Evolutionary conservation across 2,797 vertebrate genomes (phyloP).

Genomic region (Anolis apletophallus): DNA sequence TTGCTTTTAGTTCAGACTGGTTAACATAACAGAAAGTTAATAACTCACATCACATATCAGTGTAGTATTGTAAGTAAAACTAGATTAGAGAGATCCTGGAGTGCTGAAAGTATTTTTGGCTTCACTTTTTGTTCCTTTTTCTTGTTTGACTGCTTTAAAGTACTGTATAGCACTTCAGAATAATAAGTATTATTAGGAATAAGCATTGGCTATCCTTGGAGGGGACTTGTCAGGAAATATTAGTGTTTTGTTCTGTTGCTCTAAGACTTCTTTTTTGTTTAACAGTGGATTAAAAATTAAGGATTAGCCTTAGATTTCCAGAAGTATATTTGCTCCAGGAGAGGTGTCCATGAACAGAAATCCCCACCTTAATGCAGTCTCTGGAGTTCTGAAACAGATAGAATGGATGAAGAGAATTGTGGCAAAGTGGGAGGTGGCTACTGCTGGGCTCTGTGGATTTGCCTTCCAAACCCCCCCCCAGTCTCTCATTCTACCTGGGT

Average conservation of each 20-base stretch:
- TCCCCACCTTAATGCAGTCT: too few relatives aligned
- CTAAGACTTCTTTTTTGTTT: slow-evolving; percentile 4
- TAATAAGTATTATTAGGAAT: slow-evolving; percentile 10
- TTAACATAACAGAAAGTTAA: slow-evolving; percentile 37
- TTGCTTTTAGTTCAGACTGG: slow-evolving; percentile 30
- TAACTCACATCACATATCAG: slow-evolving; percentile 25
- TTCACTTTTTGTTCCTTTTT: slow-evolving; percentile 1
- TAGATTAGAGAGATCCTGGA: slow-evolving; percentile 11
- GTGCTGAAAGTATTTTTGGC: slow-evolving; percentile 33
- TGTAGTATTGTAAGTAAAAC: slow-evolving; percentile 26
- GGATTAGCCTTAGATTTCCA: background rate
- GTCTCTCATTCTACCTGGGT: too few relatives aligned
- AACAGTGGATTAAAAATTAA: background rate
- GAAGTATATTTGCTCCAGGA: background rate
- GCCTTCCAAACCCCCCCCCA: too few relatives aligned
- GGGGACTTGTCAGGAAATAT: background rate
- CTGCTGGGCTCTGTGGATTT: too few relatives aligned
- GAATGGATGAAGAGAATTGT: background rate
- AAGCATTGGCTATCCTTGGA: background rate
- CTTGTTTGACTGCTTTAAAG: slow-evolving; percentile 5
- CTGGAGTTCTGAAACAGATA: too few relatives aligned
- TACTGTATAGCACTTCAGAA: background rate
- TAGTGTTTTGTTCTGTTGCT: background rate
- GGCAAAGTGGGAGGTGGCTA: too few relatives aligned
- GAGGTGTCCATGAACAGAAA: background rate